Percentiles rank a stretch among this genome's conserved stretches.
phyloP scores from a whole-genome alignment of 2,797 vertebrate species.

The Morelia viridis region DNA sequence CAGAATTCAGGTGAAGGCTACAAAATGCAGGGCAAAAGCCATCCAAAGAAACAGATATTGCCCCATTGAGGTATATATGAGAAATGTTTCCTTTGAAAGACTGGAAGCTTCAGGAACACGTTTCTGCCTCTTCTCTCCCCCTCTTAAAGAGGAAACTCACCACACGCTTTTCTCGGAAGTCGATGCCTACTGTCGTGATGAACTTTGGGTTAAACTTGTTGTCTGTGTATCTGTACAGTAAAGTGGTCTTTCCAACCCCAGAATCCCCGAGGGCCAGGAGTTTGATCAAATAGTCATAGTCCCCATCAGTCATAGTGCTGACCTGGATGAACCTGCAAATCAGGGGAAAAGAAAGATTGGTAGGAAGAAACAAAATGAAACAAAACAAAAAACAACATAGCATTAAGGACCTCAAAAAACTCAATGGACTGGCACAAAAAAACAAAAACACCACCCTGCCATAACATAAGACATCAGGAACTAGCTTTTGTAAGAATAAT shows the following conservation, averaged over 20 bases:
- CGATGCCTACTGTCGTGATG: slow-evolving; percentile 95
- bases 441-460: not conserved
- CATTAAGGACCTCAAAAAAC: not conserved
- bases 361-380: not conserved
- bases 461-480: not conserved
- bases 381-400: not conserved
- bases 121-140: not conserved
- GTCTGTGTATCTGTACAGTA: slow-evolving; percentile 89
- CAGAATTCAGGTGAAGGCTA: not conserved
- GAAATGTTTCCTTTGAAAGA: not conserved
- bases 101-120: not conserved
- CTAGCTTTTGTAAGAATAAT: not conserved
- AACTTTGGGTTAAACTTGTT: slow-evolving; percentile 97
- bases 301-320: slow-evolving; percentile 92
- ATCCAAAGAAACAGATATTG: not conserved
- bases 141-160: slow-evolving; percentile 72
- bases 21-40: not conserved
- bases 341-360: not conserved
- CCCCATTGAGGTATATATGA: not conserved
- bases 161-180: slow-evolving; percentile 97
- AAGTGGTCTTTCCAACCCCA: slow-evolving; percentile 89
- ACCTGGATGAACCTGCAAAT: slow-evolving; percentile 71
- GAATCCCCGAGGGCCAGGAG: slow-evolving; percentile 91
- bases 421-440: not conserved
- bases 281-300: slow-evolving; percentile 93